Conservation (phyloP, 2,113 vertebrate species). For the Rhinoderma darwinii region DNA sequence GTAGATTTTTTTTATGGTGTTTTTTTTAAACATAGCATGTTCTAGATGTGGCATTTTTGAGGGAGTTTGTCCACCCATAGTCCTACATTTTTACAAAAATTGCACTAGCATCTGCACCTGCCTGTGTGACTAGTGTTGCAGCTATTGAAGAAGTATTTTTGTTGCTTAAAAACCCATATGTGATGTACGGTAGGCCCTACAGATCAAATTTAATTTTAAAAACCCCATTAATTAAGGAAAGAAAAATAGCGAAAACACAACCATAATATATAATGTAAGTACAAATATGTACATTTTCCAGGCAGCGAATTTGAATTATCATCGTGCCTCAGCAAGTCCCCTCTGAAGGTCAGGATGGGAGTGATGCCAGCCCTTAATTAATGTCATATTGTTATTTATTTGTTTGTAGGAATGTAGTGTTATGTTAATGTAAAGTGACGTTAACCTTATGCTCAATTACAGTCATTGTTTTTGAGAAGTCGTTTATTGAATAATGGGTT, state of each 20-base stretch:
- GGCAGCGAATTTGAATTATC: not conserved
- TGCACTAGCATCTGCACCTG: too few relatives aligned
- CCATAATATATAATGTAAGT: not conserved
- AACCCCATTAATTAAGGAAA: not conserved
- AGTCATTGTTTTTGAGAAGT: slow-evolving; percentile 41
- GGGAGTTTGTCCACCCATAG: too few relatives aligned
- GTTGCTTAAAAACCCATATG: too few relatives aligned
- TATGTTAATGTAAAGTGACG: slow-evolving; percentile 47
- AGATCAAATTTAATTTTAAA: too few relatives aligned
- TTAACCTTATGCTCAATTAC: slow-evolving; percentile 52
- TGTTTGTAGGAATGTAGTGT: slow-evolving; percentile 38
- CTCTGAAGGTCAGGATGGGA: slow-evolving; percentile 48
- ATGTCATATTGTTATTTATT: slow-evolving; percentile 54
- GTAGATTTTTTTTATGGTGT: not conserved
- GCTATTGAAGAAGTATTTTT: too few relatives aligned
- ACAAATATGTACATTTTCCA: not conserved
- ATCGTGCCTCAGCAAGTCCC: slow-evolving; percentile 15
- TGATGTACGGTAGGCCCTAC: too few relatives aligned
- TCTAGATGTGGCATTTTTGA: not conserved
- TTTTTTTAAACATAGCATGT: not conserved
- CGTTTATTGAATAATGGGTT: slow-evolving; percentile 41
- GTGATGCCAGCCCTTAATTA: slow-evolving; percentile 46
- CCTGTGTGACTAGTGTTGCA: too few relatives aligned
- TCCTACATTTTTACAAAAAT: too few relatives aligned
- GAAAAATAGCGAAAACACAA: not conserved